phyloP scores from a whole-genome alignment of 2,888 invertebrate species.

The Lasius fuliginosus region DNA sequence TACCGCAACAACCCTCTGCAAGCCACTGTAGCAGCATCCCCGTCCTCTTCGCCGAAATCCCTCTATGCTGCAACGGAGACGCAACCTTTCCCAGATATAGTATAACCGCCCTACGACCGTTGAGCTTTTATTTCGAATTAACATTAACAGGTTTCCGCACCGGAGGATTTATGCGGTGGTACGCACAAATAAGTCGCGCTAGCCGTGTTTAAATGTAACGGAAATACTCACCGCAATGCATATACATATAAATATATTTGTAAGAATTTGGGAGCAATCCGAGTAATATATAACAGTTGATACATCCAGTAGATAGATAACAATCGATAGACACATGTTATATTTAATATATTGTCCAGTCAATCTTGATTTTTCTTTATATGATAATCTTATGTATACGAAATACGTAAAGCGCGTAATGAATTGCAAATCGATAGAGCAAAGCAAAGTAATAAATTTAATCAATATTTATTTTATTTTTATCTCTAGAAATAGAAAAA shows the following conservation, averaged over 20 bases:
- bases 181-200: conserved; percentile 62
- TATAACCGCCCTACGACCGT: conserved; percentile 59
- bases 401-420: neutral
- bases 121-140: conserved; percentile 78
- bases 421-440: neutral
- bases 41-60: conserved; percentile 40
- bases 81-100: conserved; percentile 50
- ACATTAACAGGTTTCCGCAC: conserved; percentile 76
- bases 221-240: neutral
- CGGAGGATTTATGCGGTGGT: conserved; percentile 70
- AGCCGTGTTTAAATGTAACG: neutral
- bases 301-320: neutral
- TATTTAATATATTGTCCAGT: neutral
- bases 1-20: conserved; percentile 63
- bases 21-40: conserved; percentile 63
- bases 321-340: neutral
- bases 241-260: neutral
- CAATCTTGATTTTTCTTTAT: neutral
- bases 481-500: neutral
- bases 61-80: conserved; percentile 21
- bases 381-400: neutral
- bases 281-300: neutral
- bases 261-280: neutral
- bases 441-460: neutral
- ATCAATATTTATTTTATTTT: neutral